Conservation (phyloP, 1,140 invertebrate species). For the Hypothenemus hampei region DNA sequence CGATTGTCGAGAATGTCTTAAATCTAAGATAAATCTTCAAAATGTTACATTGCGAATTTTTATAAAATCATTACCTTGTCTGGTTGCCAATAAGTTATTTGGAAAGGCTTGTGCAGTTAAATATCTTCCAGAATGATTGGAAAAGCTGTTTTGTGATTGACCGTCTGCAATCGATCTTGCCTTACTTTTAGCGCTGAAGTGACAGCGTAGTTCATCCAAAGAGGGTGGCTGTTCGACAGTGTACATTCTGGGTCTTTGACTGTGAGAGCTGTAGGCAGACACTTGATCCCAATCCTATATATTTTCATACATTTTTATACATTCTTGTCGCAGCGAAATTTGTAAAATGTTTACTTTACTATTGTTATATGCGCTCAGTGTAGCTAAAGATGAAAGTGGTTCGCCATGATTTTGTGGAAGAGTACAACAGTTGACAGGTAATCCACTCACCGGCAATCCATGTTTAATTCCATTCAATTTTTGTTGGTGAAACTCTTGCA, state of each 20-base stretch:
- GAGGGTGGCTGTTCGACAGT: slow-evolving; percentile 58
- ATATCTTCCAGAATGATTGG: slow-evolving; percentile 71
- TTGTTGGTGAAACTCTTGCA: slow-evolving; percentile 66
- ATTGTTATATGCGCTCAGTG: slow-evolving; percentile 70
- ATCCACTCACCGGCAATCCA: slow-evolving; percentile 61
- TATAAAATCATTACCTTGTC: slow-evolving; percentile 75
- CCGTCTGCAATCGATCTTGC: slow-evolving; percentile 72
- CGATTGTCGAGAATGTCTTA: slow-evolving; percentile 70
- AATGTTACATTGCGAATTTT: background rate
- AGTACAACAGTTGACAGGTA: slow-evolving; percentile 71
- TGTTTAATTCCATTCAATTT: slow-evolving; percentile 55
- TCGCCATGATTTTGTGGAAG: slow-evolving; percentile 63
- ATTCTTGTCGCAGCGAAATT: background rate
- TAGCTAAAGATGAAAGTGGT: slow-evolving; percentile 75
- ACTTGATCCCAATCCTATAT: slow-evolving; percentile 85
- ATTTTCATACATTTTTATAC: background rate
- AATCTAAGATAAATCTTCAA: no score
- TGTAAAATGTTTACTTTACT: slow-evolving; percentile 53
- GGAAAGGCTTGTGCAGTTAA: slow-evolving; percentile 63
- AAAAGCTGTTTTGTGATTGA: slow-evolving; percentile 80
- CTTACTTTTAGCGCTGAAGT: slow-evolving; percentile 54
- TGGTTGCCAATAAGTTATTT: slow-evolving; percentile 68
- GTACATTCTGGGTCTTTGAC: slow-evolving; percentile 78
- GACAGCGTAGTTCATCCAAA: slow-evolving; percentile 61
- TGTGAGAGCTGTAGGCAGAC: slow-evolving; percentile 84